These are phyloP conservation scores for Hemibagrus guttatus DNA, from an alignment of 2,797 vertebrate genomes.

Conservation along the genomic window DNA sequence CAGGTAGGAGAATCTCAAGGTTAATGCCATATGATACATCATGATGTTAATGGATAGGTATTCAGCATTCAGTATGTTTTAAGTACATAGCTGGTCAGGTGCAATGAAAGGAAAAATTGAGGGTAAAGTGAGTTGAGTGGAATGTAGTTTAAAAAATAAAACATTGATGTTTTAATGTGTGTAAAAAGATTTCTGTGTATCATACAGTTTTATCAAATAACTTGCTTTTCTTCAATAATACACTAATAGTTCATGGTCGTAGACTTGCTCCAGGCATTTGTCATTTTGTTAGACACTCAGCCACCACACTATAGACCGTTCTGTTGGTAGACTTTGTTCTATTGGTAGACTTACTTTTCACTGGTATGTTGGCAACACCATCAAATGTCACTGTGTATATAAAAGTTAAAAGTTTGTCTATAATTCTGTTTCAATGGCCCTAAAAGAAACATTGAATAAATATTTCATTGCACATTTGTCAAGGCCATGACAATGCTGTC, in stretches of 20 bases:
- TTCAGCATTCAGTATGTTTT: constrained; percentile 18
- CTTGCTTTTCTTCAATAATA: neutral
- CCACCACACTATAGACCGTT: neutral
- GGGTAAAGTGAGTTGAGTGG: neutral
- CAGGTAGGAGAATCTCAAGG: constrained; percentile 41
- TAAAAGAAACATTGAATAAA: constrained; percentile 22
- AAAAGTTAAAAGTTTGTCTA: constrained; percentile 1
- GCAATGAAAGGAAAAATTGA: neutral
- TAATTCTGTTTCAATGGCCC: neutral
- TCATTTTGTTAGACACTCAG: neutral
- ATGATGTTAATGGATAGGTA: constrained; percentile 33
- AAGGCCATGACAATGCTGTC: neutral
- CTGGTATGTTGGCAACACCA: neutral
- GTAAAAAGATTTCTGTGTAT: neutral
- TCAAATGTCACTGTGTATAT: neutral
- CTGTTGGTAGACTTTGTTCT: neutral
- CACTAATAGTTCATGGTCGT: neutral
- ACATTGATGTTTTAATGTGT: neutral
- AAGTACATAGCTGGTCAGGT: constrained; percentile 14
- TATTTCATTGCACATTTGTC: constrained; percentile 18
- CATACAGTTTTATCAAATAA: neutral
- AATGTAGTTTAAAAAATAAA: neutral
- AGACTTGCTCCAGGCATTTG: neutral
- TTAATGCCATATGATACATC: constrained; percentile 40
- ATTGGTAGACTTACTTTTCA: neutral